Base-by-base conservation (phyloP, 2,797 vertebrate species). In the Melanotaenia pygmaea region DNA sequence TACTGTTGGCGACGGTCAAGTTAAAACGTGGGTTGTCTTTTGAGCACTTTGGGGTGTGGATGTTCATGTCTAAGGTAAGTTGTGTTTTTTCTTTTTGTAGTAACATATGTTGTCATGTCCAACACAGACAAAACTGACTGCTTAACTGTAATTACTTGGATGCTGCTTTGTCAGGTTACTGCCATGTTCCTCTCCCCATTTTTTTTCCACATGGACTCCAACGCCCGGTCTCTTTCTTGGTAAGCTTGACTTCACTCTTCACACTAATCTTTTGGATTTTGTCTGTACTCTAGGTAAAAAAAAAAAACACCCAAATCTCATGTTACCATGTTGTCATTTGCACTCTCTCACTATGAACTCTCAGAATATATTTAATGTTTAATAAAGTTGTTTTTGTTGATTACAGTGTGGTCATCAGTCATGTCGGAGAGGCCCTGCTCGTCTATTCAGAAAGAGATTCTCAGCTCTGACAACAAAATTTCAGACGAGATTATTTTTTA, bases 41-140 rank as follows among this genome's bases (percentile, higher is more conserved):
- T 1, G 94, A 95, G 69, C 96, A 97, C 64, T 94, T 94, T 45
- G 88, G 93, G 54, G 84, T 95, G 30, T 99, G 96, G 96, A 93
- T 86, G 67, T 96, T 97, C 76, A 57, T 97, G 74, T 95, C 98
- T 1, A 98, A 99, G 97, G 98, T 99, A 53, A 79, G 38, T 38
- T 28, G 0, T 26, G 2, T 9, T 34, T 13, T 37, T 18, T n/a
- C 10, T 24, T 3, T 28, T 16, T 34, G 32, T 8, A 34, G 6
- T 7, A 32, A 32, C 0, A 35, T 26, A 16, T 60, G 10, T 28
- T 24, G 38, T 65, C 20, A 38, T 8, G 8, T 2, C 4, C 32
- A 54, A 40, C 2, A 5, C 13, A 3, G 35, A 40, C 3, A 6
- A 34, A 34, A 34, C 32, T 34, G 32, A 22, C 8, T 8, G 5